These are phyloP conservation scores for Toxotes jaculatrix DNA, from an alignment of 2,113 vertebrate genomes.

Conservation along the genomic window DNA sequence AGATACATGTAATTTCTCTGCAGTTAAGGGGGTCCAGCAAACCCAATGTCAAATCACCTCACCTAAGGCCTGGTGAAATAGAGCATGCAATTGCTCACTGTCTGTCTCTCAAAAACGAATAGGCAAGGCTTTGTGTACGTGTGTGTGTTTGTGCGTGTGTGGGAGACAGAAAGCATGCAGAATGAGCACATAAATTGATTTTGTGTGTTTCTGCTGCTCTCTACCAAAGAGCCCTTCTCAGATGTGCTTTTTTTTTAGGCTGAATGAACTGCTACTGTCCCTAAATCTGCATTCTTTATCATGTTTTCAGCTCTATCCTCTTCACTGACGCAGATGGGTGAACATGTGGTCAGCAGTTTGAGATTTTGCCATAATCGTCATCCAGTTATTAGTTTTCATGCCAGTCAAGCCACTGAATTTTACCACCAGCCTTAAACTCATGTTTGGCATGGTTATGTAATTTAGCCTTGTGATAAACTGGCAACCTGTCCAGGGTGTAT, in stretches of 20 bases:
- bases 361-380: constrained; percentile 6
- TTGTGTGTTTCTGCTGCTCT: constrained; percentile 39
- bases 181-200: constrained; percentile 50
- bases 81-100: constrained; percentile 70
- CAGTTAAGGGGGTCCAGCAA: constrained; percentile 42
- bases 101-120: constrained; percentile 54
- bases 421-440: constrained; percentile 1
- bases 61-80: constrained; percentile 66
- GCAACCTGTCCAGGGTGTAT: constrained; percentile 11
- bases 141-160: constrained; percentile 23
- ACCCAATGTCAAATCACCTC: constrained; percentile 43
- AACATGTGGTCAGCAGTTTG: not conserved
- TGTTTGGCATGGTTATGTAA: constrained; percentile 33
- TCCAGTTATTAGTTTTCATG: not conserved
- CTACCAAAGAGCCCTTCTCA: constrained; percentile 1
- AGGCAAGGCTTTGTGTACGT: constrained; percentile 21
- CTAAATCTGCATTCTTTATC: not conserved
- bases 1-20: constrained; percentile 16
- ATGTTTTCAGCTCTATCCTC: not conserved
- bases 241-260: not conserved
- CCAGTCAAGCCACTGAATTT: constrained; percentile 12
- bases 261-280: not conserved
- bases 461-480: constrained; percentile 26
- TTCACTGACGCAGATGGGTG: too few species aligned
- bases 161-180: constrained; percentile 8